Evolutionary conservation across 2,888 invertebrate genomes (phyloP), one percentile per base, ranked within the genome.

Genomic region (Apamea crenata): DNA sequence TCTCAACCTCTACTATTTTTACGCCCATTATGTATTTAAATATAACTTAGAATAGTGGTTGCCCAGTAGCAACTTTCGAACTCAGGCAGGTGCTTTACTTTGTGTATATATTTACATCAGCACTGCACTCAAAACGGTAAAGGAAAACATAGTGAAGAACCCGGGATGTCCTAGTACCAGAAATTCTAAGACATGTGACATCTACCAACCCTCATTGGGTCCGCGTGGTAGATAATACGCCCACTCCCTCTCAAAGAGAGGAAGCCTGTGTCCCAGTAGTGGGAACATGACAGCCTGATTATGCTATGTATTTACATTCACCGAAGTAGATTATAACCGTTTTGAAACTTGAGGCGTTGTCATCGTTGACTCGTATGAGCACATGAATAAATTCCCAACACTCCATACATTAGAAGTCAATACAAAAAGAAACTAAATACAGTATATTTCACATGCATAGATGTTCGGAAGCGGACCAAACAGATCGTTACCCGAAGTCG

Each of bases 401-500:
- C 16, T 12, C 10, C 8, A 77, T 74, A 82, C 21, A 59, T 63
- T 74, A 80, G 68, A 78, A 70, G 61, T 72, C 77, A 83, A 80
- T 84, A 84, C 63, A 69, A 77, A 83, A 82, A 74, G 32, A 77
- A 84, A 44, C 59, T 36, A 63, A 59, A 68, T 65, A 63, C 36
- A 65, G 72, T 78, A 81, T 77, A 80, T 82, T 81, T 77, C 36
- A 72, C 73, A 75, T 53, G 70, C 77, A 65, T 79, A 81, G 72
- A 82, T 72, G 80, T 80, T 83, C 82, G 65, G 76, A 84, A 81
- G 73, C 78, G 80, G 79, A 82, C 83, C 82, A 89, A 86, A 82
- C 73, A 85, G 85, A 89, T 88, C 89, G 88, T 89, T 90, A 87
- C 85, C 73, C 82, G 72, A 86, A 87, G 85, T 89, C 87, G 86